Evolutionary conservation across 2,797 vertebrate genomes (phyloP), one percentile per base, ranked within the genome.

Genomic region (Liasis olivaceus): DNA sequence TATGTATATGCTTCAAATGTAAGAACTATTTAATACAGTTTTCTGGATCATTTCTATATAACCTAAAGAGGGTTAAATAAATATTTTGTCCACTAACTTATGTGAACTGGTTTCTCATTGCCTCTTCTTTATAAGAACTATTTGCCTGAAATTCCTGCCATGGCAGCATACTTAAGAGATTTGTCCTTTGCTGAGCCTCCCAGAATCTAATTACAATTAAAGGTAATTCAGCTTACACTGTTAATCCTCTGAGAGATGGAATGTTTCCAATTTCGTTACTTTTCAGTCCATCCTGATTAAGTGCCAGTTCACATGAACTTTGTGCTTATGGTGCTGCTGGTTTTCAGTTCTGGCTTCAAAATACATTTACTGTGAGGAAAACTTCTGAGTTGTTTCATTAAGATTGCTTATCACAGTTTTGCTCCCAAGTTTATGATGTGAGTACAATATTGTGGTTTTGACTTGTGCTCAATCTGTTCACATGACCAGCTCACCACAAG

Each of bases 271-370:
- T 63, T 63, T 86, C 85, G 77, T 92, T 85, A 64, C 31, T 87
- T 87, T 95, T 94, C 86, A 92, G 36, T 86, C 81, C 63, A 87
- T 90, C 84, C 88, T 86, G 56, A 72, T 64, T 69, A 69, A 92
- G 85, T 62, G 88, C 91, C 91, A 92, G 15, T 92, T 85, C 88
- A 92, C 64, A 90, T 90, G 88, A 92, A 84, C 81, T 81, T 72
- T 90, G 54, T 92, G 56, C 81, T 60, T 62, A 51, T 93, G 54
- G 36, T 12, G 9, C 31, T 87, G 81, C 84, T 87, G 62, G 42
- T 77, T 87, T 93, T 93, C 58, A 72, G 42, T 72, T 42, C n/a
- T 87, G 42, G 63, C 66, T 77, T 54, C 89, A 90, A 87, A 77
- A 81, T 90, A 87, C 72, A 22, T 93, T 87, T 63, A 90, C 63